phyloP scores from a whole-genome alignment of 2,888 invertebrate species.

The Conomelus anceps region DNA sequence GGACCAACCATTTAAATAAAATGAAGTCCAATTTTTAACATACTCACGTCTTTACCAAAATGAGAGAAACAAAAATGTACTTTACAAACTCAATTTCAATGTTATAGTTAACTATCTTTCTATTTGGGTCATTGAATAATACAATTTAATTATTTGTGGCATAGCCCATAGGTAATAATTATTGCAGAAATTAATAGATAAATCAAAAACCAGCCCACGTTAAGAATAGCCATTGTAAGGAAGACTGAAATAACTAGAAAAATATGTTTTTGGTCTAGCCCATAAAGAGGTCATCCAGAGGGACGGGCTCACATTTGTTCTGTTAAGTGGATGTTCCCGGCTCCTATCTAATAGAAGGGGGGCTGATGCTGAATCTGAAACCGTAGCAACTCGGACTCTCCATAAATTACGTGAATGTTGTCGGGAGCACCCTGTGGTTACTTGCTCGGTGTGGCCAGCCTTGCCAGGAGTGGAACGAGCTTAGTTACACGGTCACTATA shows the following conservation, averaged over 20 bases:
- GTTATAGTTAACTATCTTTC: no score
- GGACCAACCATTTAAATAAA: no score
- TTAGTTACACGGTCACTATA: neutral
- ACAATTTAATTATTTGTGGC: no score
- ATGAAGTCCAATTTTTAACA: no score
- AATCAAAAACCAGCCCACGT: neutral
- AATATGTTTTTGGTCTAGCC: neutral
- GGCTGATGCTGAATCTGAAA: neutral
- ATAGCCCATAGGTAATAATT: no score
- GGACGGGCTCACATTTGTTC: neutral
- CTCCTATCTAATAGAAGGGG: neutral
- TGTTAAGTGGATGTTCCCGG: neutral
- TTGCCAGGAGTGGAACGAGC: neutral
- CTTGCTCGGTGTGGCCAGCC: neutral
- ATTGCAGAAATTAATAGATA: no score
- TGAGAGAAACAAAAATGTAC: no score
- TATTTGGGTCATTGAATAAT: no score
- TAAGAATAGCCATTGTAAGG: neutral
- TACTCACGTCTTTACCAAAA: no score
- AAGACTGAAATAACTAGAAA: neutral
- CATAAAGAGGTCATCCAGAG: neutral
- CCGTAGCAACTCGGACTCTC: neutral
- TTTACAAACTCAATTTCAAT: no score
- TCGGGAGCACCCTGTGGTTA: neutral
- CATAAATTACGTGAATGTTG: neutral